A percentile compares a stretch with the other conserved stretches of the same genome.
Conservation (phyloP, 2,113 vertebrate species). For the Brienomyrus brachyistius region DNA sequence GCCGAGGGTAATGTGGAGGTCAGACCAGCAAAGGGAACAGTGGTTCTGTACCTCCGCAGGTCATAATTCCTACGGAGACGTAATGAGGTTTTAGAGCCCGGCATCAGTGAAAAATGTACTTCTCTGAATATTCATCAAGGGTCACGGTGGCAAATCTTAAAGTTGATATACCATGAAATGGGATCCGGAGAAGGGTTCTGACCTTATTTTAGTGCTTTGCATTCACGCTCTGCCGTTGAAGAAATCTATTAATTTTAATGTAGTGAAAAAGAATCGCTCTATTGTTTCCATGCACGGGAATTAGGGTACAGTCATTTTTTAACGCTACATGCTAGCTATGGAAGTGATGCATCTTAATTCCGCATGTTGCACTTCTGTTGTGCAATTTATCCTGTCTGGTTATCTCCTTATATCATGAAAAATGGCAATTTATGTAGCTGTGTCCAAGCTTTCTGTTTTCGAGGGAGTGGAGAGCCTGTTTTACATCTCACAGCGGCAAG, state of each 20-base stretch:
- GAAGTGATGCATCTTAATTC: background rate
- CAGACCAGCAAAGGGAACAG: background rate
- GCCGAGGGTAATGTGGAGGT: background rate
- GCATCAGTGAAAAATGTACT: conserved; percentile 15
- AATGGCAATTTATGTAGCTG: background rate
- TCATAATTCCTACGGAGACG: background rate
- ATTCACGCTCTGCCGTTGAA: background rate
- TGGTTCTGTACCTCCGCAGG: background rate
- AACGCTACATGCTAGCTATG: background rate
- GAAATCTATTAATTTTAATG: conserved; percentile 11
- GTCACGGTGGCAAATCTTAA: conserved; percentile 1
- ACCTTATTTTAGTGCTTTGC: background rate
- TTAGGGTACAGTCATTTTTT: background rate
- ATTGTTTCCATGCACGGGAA: background rate
- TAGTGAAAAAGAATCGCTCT: background rate
- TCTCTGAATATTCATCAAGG: conserved; percentile 18
- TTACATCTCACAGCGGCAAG: background rate
- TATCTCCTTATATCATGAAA: background rate
- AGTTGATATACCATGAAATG: conserved; percentile 20
- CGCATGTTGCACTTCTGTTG: background rate
- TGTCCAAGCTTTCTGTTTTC: background rate
- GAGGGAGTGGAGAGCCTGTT: background rate
- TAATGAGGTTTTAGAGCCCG: background rate
- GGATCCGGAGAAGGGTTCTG: background rate
- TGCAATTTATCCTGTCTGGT: background rate